Evolutionary conservation across 2,797 vertebrate species (phyloP).

Genomic region (Diglossa cyanea): DNA sequence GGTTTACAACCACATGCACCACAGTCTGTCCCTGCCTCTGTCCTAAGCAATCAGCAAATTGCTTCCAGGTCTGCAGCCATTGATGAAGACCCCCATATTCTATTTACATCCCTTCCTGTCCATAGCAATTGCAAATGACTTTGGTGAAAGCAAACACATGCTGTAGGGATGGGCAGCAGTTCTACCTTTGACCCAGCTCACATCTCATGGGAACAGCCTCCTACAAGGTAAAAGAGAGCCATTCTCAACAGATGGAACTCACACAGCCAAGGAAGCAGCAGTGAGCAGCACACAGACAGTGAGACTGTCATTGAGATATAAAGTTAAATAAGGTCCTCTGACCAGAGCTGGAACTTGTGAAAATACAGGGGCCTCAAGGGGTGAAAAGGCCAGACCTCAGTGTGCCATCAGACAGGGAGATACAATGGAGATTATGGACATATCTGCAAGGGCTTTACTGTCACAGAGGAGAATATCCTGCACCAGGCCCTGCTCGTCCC

Average conservation of each 20-base stretch:
- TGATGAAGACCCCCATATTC: neutral
- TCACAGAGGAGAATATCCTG: neutral
- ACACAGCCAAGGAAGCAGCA: neutral
- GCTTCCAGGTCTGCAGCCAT: neutral
- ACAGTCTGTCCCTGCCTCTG: neutral
- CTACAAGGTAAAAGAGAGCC: neutral
- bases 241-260: neutral
- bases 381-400: neutral
- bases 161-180: neutral
- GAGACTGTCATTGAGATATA: fast-evolving
- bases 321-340: neutral
- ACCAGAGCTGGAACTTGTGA: neutral
- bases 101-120: neutral
- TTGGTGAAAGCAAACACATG: neutral
- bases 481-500: neutral
- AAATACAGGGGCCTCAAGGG: neutral
- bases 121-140: neutral
- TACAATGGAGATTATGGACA: neutral
- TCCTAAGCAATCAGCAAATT: neutral
- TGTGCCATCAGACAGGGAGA: neutral
- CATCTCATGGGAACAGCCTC: neutral
- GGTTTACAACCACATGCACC: neutral
- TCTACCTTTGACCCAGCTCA: neutral
- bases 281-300: neutral
- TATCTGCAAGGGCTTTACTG: neutral